phyloP scores from a whole-genome alignment of 1,140 invertebrate genomes.

The Leptopilina clavipes region DNA sequence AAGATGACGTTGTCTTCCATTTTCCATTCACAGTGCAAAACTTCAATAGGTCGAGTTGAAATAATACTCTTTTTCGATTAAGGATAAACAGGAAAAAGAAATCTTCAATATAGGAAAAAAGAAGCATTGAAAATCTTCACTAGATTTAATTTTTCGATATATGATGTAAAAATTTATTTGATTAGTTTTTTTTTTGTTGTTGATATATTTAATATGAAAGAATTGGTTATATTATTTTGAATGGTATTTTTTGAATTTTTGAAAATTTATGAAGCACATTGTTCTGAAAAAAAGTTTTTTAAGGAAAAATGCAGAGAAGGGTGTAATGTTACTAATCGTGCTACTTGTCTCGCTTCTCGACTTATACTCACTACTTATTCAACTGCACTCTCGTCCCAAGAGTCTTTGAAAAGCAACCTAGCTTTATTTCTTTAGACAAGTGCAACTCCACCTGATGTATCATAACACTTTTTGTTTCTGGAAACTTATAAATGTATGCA shows the following conservation, averaged over 20 bases:
- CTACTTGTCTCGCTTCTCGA: constrained; percentile 12
- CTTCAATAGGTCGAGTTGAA: constrained; percentile 14
- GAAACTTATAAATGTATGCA: not conserved
- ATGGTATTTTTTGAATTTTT: not conserved
- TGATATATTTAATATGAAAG: too few relatives aligned
- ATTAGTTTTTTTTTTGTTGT: too few relatives aligned
- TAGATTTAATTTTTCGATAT: too few relatives aligned
- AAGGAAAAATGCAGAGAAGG: not conserved
- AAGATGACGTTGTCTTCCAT: too few relatives aligned
- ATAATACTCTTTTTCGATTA: constrained; percentile 10
- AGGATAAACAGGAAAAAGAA: too few relatives aligned
- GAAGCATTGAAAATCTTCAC: too few relatives aligned
- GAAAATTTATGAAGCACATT: not conserved
- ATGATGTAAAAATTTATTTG: too few relatives aligned
- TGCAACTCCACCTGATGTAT: not conserved
- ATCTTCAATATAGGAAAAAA: too few relatives aligned
- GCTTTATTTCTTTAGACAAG: constrained; percentile 21
- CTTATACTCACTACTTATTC: not conserved
- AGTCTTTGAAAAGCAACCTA: constrained; percentile 30
- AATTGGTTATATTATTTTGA: too few relatives aligned
- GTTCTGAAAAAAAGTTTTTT: not conserved
- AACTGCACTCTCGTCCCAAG: constrained; percentile 6
- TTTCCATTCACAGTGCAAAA: not conserved
- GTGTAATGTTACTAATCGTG: constrained; percentile 16
- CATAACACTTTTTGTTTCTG: not conserved